Conservation (phyloP, 2,888 invertebrate species). For the Carabus problematicus region DNA sequence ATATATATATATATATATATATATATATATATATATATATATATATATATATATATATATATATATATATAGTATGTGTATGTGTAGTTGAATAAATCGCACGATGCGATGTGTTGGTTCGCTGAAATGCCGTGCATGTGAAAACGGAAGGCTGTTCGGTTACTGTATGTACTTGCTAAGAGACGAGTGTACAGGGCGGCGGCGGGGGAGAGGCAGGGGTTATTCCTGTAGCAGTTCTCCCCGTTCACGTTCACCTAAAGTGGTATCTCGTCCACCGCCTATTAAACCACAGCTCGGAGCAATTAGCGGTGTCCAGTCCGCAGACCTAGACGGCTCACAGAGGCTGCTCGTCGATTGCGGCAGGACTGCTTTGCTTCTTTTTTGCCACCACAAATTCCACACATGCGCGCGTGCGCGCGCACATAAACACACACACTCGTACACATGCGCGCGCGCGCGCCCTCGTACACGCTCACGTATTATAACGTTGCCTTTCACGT, state of each 20-base stretch:
- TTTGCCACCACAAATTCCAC: not conserved
- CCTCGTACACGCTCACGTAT: not conserved
- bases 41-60: too few species aligned
- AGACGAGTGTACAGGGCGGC: too few species aligned
- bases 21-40: too few species aligned
- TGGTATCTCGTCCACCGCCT: constrained; percentile 32
- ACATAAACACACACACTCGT: not conserved
- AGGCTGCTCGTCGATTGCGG: not conserved
- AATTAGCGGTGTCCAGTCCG: constrained; percentile 33
- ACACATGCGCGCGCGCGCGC: constrained; percentile 11
- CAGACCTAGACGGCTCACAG: constrained; percentile 23
- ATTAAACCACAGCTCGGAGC: constrained; percentile 35
- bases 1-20: too few species aligned
- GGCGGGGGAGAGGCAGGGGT: not conserved
- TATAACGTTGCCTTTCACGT: too few species aligned
- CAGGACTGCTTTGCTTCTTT: too few species aligned
- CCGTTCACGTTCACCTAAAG: constrained; percentile 23
- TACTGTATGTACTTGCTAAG: too few species aligned
- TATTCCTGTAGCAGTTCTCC: constrained; percentile 14
- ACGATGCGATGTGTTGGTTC: too few species aligned
- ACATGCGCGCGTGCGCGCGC: constrained; percentile 5
- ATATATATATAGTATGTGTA: too few species aligned
- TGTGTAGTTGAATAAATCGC: too few species aligned
- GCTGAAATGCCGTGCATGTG: too few species aligned
- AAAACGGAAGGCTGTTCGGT: too few species aligned